Evolutionary conservation across 2,113 vertebrate genomes (phyloP).

Genomic region (Hemichromis elongatus): DNA sequence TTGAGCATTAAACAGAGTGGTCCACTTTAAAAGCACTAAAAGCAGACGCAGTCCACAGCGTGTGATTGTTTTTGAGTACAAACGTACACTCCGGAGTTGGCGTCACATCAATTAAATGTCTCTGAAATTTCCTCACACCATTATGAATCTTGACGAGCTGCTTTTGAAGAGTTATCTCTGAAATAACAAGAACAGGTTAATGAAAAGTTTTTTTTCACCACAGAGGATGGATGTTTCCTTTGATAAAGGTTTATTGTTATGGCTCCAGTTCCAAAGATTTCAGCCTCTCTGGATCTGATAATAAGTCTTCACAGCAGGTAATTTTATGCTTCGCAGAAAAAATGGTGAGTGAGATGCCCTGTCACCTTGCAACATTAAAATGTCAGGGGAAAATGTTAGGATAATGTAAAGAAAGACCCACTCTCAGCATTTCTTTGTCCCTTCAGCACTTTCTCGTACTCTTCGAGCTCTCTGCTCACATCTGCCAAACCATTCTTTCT

Average conservation of each 20-base stretch:
- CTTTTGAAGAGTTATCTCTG: slow-evolving; percentile 79
- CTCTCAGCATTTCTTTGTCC: slow-evolving; percentile 77
- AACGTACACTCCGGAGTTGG: slow-evolving; percentile 82
- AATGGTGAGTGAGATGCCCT: neutral
- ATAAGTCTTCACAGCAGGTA: neutral
- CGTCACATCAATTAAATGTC: slow-evolving; percentile 79
- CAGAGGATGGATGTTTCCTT: neutral
- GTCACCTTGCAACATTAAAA: neutral
- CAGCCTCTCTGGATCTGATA: neutral
- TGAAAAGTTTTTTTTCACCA: neutral
- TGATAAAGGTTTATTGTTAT: neutral
- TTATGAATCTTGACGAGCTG: slow-evolving; percentile 81
- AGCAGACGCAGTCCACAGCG: neutral
- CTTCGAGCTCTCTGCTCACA: slow-evolving; percentile 74
- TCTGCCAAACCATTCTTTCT: slow-evolving; percentile 75
- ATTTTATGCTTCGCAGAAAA: neutral
- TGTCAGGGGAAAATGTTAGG: neutral
- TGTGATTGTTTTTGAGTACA: neutral
- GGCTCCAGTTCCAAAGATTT: neutral
- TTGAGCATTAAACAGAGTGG: no score
- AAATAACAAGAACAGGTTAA: neutral
- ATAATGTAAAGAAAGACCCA: slow-evolving; percentile 54
- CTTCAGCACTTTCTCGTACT: slow-evolving; percentile 74
- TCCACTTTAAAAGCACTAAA: no score
- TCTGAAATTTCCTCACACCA: slow-evolving; percentile 80